These are phyloP conservation scores for Diloba caeruleocephala DNA, from an alignment of 2,888 invertebrate species.

Conservation along the genomic window DNA sequence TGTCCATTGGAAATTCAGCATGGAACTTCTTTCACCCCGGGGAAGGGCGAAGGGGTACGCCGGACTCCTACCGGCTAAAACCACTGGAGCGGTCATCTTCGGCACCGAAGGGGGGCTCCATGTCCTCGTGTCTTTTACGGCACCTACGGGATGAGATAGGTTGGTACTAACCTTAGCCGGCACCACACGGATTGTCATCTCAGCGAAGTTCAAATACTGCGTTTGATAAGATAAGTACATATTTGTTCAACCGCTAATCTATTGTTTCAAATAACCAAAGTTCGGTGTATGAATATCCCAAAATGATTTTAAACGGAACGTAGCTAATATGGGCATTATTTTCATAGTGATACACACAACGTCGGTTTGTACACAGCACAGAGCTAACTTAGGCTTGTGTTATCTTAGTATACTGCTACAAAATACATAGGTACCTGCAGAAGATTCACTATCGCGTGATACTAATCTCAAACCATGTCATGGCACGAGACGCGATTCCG, in stretches of 20 bases:
- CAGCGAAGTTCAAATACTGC: slow-evolving; percentile 23
- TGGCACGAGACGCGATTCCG: too few relatives aligned
- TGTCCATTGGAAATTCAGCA: too few relatives aligned
- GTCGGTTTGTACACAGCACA: background rate
- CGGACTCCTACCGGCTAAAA: too few relatives aligned
- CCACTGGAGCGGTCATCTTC: too few relatives aligned
- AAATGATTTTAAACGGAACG: slow-evolving; percentile 27
- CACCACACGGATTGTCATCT: too few relatives aligned
- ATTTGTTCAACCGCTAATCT: slow-evolving; percentile 31
- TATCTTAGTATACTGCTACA: background rate
- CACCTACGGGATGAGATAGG: too few relatives aligned
- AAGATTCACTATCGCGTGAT: background rate
- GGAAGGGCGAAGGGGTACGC: too few relatives aligned
- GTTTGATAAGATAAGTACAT: slow-evolving; percentile 22
- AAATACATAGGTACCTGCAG: background rate
- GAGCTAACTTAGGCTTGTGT: slow-evolving; percentile 2
- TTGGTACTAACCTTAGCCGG: too few relatives aligned
- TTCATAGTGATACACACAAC: slow-evolving; percentile 20
- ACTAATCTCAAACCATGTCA: too few relatives aligned
- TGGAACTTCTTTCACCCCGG: too few relatives aligned
- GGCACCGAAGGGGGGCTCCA: too few relatives aligned
- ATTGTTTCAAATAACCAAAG: slow-evolving; percentile 7
- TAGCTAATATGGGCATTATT: slow-evolving; percentile 20
- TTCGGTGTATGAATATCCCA: slow-evolving; percentile 22
- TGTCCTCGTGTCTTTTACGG: too few relatives aligned